Evolutionary conservation across 1,140 invertebrate species (phyloP).

Genomic region (Cydia pomonella): DNA sequence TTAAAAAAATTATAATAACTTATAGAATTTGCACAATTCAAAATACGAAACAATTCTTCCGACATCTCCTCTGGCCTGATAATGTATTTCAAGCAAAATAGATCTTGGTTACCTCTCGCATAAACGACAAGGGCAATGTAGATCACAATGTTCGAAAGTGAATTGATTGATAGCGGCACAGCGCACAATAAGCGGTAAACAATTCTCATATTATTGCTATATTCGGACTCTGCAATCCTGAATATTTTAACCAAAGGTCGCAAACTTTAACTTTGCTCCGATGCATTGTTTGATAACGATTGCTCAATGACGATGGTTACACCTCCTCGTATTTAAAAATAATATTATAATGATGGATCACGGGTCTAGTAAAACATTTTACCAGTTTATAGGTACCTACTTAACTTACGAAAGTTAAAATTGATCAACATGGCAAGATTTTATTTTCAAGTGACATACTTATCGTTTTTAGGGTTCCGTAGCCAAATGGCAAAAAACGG

Average conservation of each 20-base stretch:
- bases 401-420: slow-evolving; percentile 37
- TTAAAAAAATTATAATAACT: too few species aligned
- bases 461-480: too few species aligned
- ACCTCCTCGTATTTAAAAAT: background rate
- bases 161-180: slow-evolving; percentile 73
- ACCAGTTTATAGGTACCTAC: too few species aligned
- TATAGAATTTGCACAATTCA: too few species aligned
- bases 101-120: slow-evolving; percentile 39
- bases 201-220: slow-evolving; percentile 71
- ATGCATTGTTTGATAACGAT: slow-evolving; percentile 70
- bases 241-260: slow-evolving; percentile 74
- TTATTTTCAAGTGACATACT: too few species aligned
- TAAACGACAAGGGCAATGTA: slow-evolving; percentile 50
- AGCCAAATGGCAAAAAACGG: too few species aligned
- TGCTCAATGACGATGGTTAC: slow-evolving; percentile 41
- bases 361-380: background rate
- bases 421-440: too few species aligned
- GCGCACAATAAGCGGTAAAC: slow-evolving; percentile 67
- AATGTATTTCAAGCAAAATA: too few species aligned
- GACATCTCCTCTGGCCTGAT: too few species aligned
- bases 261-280: slow-evolving; percentile 72
- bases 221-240: slow-evolving; percentile 59
- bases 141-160: slow-evolving; percentile 69
- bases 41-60: too few species aligned
- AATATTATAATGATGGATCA: slow-evolving; percentile 5